These are phyloP conservation scores for Orchesella cincta DNA, from an alignment of 1,140 invertebrate species.

Conservation along the genomic window DNA sequence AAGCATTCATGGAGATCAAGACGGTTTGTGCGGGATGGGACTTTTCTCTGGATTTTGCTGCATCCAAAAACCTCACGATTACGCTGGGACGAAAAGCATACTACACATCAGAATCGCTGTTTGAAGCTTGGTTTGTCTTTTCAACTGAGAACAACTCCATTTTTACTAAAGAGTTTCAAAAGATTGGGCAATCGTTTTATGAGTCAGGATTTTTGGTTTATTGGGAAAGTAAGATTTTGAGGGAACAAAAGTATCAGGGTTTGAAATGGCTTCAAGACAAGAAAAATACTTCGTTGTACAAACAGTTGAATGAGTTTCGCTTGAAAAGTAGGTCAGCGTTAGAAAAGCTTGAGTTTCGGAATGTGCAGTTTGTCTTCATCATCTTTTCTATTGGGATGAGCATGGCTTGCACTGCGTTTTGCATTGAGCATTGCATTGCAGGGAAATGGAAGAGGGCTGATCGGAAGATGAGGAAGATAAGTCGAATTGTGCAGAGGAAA, in stretches of 20 bases:
- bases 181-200: not conserved
- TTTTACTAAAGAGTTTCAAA: not conserved
- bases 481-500: not conserved
- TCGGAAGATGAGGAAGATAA: not conserved
- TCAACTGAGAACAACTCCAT: constrained; percentile 14
- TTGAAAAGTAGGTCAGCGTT: not conserved
- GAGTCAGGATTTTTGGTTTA: not conserved
- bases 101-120: not conserved
- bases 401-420: not conserved
- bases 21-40: constrained; percentile 39
- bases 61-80: constrained; percentile 28
- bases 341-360: not conserved
- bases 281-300: not conserved
- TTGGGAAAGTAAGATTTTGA: not conserved
- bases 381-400: not conserved
- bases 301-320: not conserved
- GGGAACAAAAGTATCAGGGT: not conserved
- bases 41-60: constrained; percentile 2
- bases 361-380: not conserved
- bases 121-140: constrained; percentile 19
- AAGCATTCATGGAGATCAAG: not conserved
- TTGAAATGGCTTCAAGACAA: not conserved
- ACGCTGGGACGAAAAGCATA: not conserved
- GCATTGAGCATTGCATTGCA: not conserved
- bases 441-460: not conserved